Base-by-base conservation (phyloP, 2,888 invertebrate genomes). In the Drosophila aldrichi region DNA sequence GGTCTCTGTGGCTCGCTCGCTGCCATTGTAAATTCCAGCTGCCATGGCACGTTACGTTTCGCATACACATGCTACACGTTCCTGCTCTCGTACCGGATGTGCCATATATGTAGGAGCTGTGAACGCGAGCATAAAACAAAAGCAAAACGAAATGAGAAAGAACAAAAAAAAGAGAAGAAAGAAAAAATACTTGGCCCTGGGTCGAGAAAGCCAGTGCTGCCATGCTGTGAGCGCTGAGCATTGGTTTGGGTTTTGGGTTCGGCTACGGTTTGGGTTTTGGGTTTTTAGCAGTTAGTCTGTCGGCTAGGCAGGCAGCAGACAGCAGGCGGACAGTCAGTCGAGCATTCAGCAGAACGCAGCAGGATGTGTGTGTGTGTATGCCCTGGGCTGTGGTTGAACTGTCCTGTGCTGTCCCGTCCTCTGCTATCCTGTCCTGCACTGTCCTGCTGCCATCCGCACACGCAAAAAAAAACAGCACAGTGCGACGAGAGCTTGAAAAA, bases 1-100 rank as follows among this genome's bases (percentile, higher is more conserved):
- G n/a, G n/a, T n/a, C n/a, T n/a, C 9, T 40, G 25, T 14, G 64
- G 58, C 36, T 18, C 36, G 12, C 20, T 25, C 34, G 54, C 72
- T 74, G 73, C 77, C 87, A 89, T 83, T 84, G 84, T 89, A 79
- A 84, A 84, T 84, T 87, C 85, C 88, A 88, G 88, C 87, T 84
- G 89, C 71, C 87, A 70, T 66, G 67, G 75, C 72, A 73, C 69
- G 77, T 74, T 67, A 66, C 65, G 61, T 74, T 70, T 70, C 66
- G 48, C 54, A 54, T 75, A 55, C 60, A 32, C 56, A 34, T 51
- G 38, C 57, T 10, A 52, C 60, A 52, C 61, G 61, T 56, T 62
- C 43, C 57, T 61, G 58, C 41, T 64, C 41, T 40, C 81, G 67
- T 22, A 74, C 70, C 83, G 86, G 83, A 83, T 88, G 69, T 81